phyloP scores from a whole-genome alignment of 2,113 vertebrate species.

The Caloenas nicobarica region DNA sequence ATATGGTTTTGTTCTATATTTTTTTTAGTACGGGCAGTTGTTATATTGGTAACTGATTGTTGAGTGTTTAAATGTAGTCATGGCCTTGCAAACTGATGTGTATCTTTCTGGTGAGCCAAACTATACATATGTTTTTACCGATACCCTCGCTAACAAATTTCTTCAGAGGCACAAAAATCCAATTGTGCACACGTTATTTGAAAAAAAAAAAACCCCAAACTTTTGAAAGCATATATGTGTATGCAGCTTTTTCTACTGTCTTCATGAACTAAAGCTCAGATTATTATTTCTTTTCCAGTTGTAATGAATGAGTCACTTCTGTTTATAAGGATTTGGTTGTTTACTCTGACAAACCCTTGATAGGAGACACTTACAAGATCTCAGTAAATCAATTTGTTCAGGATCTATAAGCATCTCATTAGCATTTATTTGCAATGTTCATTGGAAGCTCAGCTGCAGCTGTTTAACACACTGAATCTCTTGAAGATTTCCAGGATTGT shows the following conservation, averaged over 20 bases:
- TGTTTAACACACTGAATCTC: constrained; percentile 28
- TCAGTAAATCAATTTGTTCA: constrained; percentile 66
- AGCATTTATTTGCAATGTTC: constrained; percentile 53
- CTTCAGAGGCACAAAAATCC: not conserved
- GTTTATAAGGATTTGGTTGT: constrained; percentile 62
- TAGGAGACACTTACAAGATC: constrained; percentile 55
- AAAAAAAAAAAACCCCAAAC: no score
- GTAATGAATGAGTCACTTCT: constrained; percentile 53
- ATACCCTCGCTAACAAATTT: not conserved
- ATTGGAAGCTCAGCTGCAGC: constrained; percentile 50
- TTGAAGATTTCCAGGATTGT: constrained; percentile 19
- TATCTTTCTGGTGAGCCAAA: not conserved
- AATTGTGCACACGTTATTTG: no score
- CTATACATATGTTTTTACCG: accelerated
- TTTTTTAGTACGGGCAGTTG: not conserved
- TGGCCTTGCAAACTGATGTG: not conserved
- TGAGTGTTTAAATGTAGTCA: not conserved
- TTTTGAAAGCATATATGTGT: not conserved
- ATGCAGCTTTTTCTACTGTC: not conserved
- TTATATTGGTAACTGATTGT: not conserved
- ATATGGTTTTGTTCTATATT: not conserved
- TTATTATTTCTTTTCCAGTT: not conserved
- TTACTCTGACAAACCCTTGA: constrained; percentile 55
- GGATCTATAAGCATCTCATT: constrained; percentile 65
- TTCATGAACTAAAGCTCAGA: not conserved